Base-by-base conservation (phyloP, 2,888 invertebrate genomes). In the Lissocephala sabroskyi region DNA sequence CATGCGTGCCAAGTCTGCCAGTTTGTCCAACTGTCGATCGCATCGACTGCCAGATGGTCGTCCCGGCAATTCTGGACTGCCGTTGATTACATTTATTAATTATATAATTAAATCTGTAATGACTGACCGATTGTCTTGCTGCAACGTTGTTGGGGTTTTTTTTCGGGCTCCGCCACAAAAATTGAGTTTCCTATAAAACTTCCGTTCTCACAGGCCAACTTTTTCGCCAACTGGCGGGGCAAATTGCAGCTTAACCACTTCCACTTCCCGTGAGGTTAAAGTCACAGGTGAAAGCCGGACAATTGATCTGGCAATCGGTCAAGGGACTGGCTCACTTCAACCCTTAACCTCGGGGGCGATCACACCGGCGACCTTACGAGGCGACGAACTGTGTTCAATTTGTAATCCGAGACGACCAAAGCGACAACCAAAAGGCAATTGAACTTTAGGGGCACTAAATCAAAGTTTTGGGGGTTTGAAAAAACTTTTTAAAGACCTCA, bases 91-190 rank as follows among this genome's bases (percentile, higher is more conserved):
- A 66, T 73, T 79, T 75, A 79, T 77, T 76, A 70, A 78, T 79
- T 76, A 73, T 68, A 73, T 79, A 73, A 75, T 76, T 75, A 75
- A 79, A 76, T 73, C 76, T 75, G 76, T 68, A 68, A 68, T 68
- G 41, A 23, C 23, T 23, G 23, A 23, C 3, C 23, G 4, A 23
- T 5, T 23, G 23, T 7, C 23, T 5, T 29, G 14, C 6, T 35
- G 17, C 28, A 28, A 2, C 26, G 14, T 26, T 14, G 6, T n/a
- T n/a, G n/a, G n/a, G n/a, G n/a, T 35, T 45, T 30, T 52, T 50
- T 23, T 37, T 35, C 32, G 16, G 33, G 39, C 16, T 49, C 43
- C 75, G 71, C 63, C 63, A n/a, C n/a, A n/a, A n/a, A 75, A 67
- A 67, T 67, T 75, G 73, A 59, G 73, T 65, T 49, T 45, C 29